A percentile compares a stretch with the other conserved stretches of the same genome.
These are phyloP conservation scores for Ischnura elegans DNA, from an alignment of 2,888 invertebrate genomes.

Conservation along the genomic window DNA sequence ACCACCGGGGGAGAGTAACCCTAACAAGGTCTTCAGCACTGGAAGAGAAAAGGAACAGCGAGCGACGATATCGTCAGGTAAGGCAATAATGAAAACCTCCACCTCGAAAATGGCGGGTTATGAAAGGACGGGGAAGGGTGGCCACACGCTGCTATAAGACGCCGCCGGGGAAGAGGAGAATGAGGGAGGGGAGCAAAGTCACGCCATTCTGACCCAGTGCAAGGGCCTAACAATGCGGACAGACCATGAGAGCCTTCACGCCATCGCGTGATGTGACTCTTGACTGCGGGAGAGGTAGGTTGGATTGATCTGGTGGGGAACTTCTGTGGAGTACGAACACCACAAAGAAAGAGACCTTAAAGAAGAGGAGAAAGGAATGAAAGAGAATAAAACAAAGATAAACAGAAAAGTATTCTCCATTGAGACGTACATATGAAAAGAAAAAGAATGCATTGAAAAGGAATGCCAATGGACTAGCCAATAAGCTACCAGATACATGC, in stretches of 20 bases:
- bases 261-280: slow-evolving; percentile 17
- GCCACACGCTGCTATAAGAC: too few species aligned
- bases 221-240: neutral
- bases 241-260: neutral
- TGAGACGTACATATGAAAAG: too few species aligned
- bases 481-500: too few species aligned
- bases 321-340: too few species aligned
- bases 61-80: neutral
- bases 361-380: too few species aligned
- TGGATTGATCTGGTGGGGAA: too few species aligned
- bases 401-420: too few species aligned
- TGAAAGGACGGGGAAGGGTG: neutral
- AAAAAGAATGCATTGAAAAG: too few species aligned
- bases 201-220: neutral
- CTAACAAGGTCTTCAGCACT: slow-evolving; percentile 17
- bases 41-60: slow-evolving; percentile 3
- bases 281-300: too few species aligned
- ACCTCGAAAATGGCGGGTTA: neutral
- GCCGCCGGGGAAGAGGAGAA: neutral
- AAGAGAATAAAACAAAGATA: too few species aligned
- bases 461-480: too few species aligned
- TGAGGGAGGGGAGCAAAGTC: slow-evolving; percentile 5
- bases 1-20: neutral
- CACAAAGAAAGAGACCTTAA: too few species aligned
- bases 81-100: neutral